Evolutionary conservation across 2,888 invertebrate species (phyloP).

Genomic region (Formica aserva): DNA sequence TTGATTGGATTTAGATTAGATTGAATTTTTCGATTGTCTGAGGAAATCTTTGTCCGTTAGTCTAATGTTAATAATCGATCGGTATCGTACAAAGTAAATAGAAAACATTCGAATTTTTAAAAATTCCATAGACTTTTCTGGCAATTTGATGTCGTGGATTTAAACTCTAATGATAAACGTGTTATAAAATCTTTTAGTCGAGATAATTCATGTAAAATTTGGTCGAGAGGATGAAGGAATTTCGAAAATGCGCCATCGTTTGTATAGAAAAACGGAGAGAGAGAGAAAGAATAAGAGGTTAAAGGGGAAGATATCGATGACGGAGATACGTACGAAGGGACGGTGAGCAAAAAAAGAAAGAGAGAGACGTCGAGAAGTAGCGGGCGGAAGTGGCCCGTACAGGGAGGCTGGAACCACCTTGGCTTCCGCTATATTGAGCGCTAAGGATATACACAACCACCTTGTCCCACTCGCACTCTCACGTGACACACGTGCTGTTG

Average conservation of each 20-base stretch:
- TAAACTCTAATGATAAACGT: too few species aligned
- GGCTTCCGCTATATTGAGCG: constrained; percentile 85
- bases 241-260: neutral
- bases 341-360: constrained; percentile 25
- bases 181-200: too few species aligned
- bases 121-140: neutral
- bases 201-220: too few species aligned
- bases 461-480: constrained; percentile 74
- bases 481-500: constrained; percentile 69
- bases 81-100: neutral
- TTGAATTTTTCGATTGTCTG: neutral
- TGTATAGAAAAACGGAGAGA: neutral
- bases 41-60: neutral
- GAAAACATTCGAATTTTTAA: neutral
- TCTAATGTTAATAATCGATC: neutral
- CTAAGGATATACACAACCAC: constrained; percentile 78
- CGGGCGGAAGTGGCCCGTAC: constrained; percentile 84
- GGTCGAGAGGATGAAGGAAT: neutral
- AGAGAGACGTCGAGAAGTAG: constrained; percentile 63
- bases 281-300: neutral
- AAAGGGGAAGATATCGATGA: constrained; percentile 30
- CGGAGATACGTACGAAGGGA: constrained; percentile 27
- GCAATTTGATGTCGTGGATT: neutral
- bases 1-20: constrained; percentile 41
- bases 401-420: constrained; percentile 85